Evolutionary conservation across 2,113 vertebrate species (phyloP).

Genomic region (Megaleporinus macrocephalus): DNA sequence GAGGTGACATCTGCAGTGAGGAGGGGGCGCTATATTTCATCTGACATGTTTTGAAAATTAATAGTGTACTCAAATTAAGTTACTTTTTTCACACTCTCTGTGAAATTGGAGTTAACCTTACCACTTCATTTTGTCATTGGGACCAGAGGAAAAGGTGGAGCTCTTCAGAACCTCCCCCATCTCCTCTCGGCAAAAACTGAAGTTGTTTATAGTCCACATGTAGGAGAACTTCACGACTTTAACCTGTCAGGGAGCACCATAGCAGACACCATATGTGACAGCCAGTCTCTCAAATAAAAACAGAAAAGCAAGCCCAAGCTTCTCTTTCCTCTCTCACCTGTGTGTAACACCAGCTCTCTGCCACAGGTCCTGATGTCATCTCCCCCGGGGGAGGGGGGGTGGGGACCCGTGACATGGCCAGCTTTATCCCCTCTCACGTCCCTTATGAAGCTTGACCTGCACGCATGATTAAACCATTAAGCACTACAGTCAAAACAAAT

Average conservation of each 20-base stretch:
- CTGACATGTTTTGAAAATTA: neutral
- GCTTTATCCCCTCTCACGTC: conserved; percentile 58
- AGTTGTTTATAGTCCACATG: conserved; percentile 99
- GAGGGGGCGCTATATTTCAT: neutral
- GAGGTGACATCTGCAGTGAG: neutral
- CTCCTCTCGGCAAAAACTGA: conserved; percentile 98
- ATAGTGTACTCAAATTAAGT: neutral
- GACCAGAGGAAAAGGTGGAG: conserved; percentile 98
- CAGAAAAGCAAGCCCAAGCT: neutral
- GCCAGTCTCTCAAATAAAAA: neutral
- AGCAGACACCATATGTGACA: neutral
- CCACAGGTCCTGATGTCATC: conserved; percentile 98
- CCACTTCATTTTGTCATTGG: conserved; percentile 99
- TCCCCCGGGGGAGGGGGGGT: conserved; percentile 99
- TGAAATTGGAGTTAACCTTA: conserved; percentile 70
- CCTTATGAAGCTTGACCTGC: conserved; percentile 49
- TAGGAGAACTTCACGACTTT: conserved; percentile 99
- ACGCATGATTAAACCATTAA: conserved; percentile 20
- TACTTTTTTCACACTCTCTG: no score
- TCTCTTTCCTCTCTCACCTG: conserved; percentile 77
- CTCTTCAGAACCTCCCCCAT: conserved; percentile 99
- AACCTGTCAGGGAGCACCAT: conserved; percentile 77
- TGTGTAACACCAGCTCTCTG: conserved; percentile 99
- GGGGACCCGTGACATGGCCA: conserved; percentile 99
- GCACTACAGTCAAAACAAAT: neutral